Base-by-base conservation (phyloP, 2,113 vertebrate species). In the Heloderma charlesbogerti region DNA sequence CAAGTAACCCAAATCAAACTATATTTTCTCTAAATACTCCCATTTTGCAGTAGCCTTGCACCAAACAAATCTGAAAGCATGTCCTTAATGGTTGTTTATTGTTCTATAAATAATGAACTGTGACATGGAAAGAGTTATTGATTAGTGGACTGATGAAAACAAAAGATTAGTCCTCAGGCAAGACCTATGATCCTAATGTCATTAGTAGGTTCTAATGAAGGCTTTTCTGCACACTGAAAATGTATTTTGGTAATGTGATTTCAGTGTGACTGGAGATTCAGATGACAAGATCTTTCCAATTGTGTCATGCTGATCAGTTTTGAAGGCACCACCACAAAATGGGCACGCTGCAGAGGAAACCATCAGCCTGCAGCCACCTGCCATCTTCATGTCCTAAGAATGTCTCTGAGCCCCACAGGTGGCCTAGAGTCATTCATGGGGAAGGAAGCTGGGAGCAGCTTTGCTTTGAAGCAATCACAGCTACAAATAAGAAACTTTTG, bases 81-180 rank as follows among this genome's bases (percentile, higher is more conserved):
- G 16, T 80, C 2, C 45, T 79, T 27, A 77, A 15, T 74, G 29
- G 86, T 22, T 85, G 51, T 85, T 66, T 25, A 54, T 90, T 82
- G 77, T 60, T 20, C 37, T 88, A 69, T 72, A 86, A 80, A 67
- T 92, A 89, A 90, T 82, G 60, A 82, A 27, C 71, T 93, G 31
- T 0, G 3, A 81, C 90, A 93, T 92, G 81, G 31, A 92, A 91
- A 86, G 63, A 0, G 80, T 0, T 67, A 88, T 91, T 90, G 40
- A 92, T 87, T 51, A n/a, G 31, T 51, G 18, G 37, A 89, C 20
- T 43, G 29, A 51, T 0, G 0, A 79, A 84, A 88, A 80, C 86
- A 78, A 69, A 78, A 72, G 51, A 63, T 51, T 60, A 69, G 45
- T 48, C 74, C 74, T 79, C 37, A 63, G 86, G 43, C 81, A 18